A percentile compares a stretch with the other conserved stretches of the same genome.
Conservation (phyloP, 2,113 vertebrate species). For the Petrocephalus microphthalmus region DNA sequence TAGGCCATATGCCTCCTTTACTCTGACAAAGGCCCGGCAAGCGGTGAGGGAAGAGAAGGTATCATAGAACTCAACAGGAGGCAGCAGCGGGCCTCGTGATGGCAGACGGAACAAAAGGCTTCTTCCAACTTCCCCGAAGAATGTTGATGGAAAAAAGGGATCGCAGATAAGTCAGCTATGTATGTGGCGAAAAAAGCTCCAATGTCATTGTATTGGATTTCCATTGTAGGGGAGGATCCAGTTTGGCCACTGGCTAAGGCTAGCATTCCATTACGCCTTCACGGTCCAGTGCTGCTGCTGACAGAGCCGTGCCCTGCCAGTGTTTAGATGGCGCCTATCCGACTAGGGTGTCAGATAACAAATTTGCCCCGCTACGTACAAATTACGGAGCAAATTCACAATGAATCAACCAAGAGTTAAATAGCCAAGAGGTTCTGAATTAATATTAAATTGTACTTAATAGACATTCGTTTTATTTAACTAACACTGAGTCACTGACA, state of each 20-base stretch:
- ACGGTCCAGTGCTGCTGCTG: conserved; percentile 10
- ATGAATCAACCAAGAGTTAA: background rate
- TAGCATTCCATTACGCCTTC: background rate
- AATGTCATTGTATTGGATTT: conserved; percentile 3
- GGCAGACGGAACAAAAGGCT: background rate
- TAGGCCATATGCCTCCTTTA: background rate
- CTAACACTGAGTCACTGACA: conserved; percentile 2
- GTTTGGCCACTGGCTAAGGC: background rate
- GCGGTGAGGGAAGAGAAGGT: background rate
- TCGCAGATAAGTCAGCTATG: background rate
- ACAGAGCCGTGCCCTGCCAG: background rate
- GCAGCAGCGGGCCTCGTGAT: background rate
- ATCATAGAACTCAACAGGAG: conserved; percentile 1
- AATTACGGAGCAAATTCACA: background rate
- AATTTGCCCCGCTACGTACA: background rate
- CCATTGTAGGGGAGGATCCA: conserved; percentile 1
- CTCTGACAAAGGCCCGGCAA: background rate
- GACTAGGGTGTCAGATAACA: background rate
- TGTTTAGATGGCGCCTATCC: background rate
- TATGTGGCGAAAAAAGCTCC: background rate
- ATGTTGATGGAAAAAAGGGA: conserved; percentile 5
- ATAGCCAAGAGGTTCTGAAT: background rate
- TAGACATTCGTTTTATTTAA: background rate
- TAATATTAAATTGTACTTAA: background rate
- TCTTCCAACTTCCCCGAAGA: background rate